Percentiles rank a stretch among this genome's conserved stretches.
These are phyloP conservation scores for Cancer borealis DNA, from an alignment of 2,888 invertebrate genomes.

Conservation along the genomic window DNA sequence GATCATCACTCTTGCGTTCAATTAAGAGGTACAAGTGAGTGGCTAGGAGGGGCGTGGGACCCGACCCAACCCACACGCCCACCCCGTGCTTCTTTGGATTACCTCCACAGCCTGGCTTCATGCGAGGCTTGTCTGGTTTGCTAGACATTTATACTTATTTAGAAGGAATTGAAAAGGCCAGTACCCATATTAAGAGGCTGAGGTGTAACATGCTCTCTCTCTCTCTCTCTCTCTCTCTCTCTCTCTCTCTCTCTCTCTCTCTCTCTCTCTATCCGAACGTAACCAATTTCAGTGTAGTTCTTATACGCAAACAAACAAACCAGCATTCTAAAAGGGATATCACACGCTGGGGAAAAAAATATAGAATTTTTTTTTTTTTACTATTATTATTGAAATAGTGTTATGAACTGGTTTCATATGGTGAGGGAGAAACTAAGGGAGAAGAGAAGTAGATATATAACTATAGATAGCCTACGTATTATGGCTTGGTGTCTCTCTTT, in stretches of 20 bases:
- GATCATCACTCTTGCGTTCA: slow-evolving; percentile 49
- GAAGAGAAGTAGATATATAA: no score
- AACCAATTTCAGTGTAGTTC: no score
- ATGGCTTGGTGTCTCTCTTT: no score
- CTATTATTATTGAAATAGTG: no score
- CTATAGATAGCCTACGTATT: no score
- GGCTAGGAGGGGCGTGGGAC: not conserved
- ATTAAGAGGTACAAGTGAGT: slow-evolving; percentile 55
- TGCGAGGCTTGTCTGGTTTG: not conserved
- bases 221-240: not conserved
- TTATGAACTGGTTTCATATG: no score
- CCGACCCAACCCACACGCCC: not conserved
- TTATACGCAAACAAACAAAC: no score
- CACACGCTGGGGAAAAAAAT: no score
- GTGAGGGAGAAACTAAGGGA: no score
- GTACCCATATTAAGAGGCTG: not conserved
- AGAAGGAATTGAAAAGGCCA: not conserved
- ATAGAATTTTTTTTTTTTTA: no score
- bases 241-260: not conserved
- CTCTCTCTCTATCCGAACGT: not conserved
- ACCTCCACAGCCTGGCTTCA: not conserved
- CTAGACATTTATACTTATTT: not conserved
- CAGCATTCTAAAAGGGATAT: no score
- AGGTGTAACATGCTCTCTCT: not conserved
- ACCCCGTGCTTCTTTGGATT: not conserved